These are phyloP conservation scores for Muricea muricata DNA, from an alignment of 92 coral and sea anemone genomes.

Conservation along the genomic window DNA sequence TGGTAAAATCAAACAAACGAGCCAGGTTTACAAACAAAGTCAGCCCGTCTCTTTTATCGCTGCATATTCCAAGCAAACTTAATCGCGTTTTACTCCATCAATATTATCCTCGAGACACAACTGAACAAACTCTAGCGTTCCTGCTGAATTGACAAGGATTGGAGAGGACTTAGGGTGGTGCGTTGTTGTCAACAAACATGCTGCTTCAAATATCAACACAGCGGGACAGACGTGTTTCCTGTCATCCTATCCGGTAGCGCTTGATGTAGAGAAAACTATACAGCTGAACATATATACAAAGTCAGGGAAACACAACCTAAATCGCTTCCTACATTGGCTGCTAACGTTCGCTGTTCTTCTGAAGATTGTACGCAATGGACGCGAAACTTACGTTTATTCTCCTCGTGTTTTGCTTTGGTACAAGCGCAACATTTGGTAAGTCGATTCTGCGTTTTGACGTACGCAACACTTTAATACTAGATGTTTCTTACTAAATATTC, in stretches of 20 bases:
- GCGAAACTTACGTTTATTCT: not conserved
- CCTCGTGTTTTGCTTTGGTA: conserved; percentile 6
- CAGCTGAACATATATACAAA: not conserved
- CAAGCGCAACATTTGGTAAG: conserved; percentile 18
- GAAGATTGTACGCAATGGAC: not conserved
- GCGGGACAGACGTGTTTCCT: conserved; percentile 33
- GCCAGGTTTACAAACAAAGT: conserved; percentile 7
- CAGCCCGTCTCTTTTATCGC: not conserved
- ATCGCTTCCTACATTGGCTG: not conserved
- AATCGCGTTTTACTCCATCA: not conserved
- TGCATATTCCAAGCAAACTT: not conserved
- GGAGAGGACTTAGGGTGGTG: not conserved
- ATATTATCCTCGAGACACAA: not conserved
- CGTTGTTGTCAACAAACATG: not conserved
- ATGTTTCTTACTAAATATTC: too few relatives aligned
- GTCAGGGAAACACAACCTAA: not conserved
- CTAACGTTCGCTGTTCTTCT: not conserved
- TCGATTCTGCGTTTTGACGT: not conserved
- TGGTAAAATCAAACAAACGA: not conserved
- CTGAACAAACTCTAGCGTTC: conserved; percentile 12
- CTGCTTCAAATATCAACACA: conserved; percentile 24
- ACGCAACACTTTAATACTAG: too few relatives aligned
- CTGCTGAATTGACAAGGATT: not conserved
- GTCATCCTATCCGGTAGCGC: conserved; percentile 24
- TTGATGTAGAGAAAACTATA: not conserved